phyloP scores from a whole-genome alignment of 1,140 invertebrate genomes.

The Drosophila erecta region DNA sequence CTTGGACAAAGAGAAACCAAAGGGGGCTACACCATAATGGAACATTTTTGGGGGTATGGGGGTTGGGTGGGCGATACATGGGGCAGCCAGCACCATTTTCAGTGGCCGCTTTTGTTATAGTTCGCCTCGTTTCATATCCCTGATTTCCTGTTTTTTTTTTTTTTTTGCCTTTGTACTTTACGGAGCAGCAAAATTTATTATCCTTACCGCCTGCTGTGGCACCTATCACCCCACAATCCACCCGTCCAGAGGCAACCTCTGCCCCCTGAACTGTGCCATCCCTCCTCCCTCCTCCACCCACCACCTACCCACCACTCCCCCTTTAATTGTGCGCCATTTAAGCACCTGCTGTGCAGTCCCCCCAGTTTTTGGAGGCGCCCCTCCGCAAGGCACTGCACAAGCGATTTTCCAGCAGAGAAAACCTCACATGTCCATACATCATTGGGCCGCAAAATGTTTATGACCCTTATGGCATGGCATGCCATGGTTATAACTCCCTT shows the following conservation, averaged over 20 bases:
- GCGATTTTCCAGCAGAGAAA: slow-evolving; percentile 15
- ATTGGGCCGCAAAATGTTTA: slow-evolving; percentile 78
- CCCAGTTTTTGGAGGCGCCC: neutral
- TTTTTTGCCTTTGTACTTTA: neutral
- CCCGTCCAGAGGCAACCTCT: no score
- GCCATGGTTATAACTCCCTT: neutral
- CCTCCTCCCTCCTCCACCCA: no score
- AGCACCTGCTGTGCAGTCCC: slow-evolving; percentile 42
- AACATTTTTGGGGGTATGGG: neutral
- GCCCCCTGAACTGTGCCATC: neutral
- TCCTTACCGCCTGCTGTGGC: slow-evolving; percentile 29
- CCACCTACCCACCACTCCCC: neutral
- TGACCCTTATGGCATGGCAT: slow-evolving; percentile 45
- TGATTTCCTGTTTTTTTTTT: slow-evolving; percentile 2
- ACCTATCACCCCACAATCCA: neutral
- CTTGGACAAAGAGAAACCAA: slow-evolving; percentile 19
- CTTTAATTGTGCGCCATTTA: slow-evolving; percentile 73
- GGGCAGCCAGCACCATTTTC: slow-evolving; percentile 34
- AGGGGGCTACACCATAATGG: neutral
- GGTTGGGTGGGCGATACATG: slow-evolving; percentile 13
- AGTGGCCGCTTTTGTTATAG: slow-evolving; percentile 40
- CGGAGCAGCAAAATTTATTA: slow-evolving; percentile 45
- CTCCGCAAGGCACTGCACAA: neutral
- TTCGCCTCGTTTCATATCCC: slow-evolving; percentile 9
- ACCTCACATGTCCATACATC: slow-evolving; percentile 69